These are phyloP conservation scores for Lottia scabra DNA, from an alignment of 2,888 invertebrate species.

Conservation along the genomic window DNA sequence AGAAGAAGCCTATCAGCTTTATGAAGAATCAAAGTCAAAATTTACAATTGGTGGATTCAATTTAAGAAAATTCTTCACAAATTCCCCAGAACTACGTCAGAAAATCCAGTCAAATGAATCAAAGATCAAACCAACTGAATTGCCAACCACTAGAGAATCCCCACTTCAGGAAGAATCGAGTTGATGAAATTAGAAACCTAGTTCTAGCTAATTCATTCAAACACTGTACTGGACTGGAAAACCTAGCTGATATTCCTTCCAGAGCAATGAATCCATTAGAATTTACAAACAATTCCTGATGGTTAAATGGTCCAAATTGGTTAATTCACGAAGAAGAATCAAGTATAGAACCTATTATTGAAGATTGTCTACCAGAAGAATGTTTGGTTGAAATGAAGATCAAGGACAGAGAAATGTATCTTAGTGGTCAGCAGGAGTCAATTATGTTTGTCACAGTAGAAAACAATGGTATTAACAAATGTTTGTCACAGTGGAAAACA, in stretches of 20 bases:
- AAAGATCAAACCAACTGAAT: neutral
- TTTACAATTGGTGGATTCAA: neutral
- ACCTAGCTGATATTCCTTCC: neutral
- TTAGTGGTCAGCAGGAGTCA: neutral
- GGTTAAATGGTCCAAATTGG: too few relatives aligned
- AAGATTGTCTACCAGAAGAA: too few relatives aligned
- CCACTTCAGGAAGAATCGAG: neutral
- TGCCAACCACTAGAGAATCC: neutral
- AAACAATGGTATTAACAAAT: too few relatives aligned
- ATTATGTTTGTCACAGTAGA: too few relatives aligned
- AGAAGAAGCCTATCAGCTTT: neutral
- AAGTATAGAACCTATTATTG: neutral
- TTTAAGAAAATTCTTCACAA: neutral
- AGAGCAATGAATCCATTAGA: neutral
- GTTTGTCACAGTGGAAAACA: too few relatives aligned
- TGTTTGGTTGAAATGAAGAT: neutral
- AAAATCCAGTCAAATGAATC: neutral
- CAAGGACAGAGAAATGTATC: neutral
- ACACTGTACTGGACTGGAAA: neutral
- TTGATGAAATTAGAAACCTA: neutral
- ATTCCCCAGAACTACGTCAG: neutral
- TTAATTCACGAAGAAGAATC: neutral
- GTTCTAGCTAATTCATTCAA: neutral
- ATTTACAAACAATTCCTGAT: neutral
- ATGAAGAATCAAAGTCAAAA: neutral